Conservation (phyloP, 2,113 vertebrate species). For the Hippocampus guttulatus region DNA sequence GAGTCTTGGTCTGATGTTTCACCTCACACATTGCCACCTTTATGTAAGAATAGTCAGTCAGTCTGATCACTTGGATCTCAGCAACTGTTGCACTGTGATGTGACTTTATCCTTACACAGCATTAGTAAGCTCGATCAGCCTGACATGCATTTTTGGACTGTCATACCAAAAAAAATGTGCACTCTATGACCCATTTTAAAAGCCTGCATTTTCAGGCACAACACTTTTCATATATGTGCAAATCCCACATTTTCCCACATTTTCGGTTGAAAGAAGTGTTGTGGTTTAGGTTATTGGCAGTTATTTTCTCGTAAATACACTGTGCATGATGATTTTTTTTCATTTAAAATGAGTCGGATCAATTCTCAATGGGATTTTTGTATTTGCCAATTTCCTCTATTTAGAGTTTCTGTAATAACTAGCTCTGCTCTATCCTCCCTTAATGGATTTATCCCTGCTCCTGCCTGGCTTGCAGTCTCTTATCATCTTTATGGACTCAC, state of each 20-base stretch:
- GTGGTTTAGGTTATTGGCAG: neutral
- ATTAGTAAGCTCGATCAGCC: neutral
- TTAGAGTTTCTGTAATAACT: neutral
- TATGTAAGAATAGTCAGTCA: neutral
- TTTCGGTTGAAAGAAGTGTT: neutral
- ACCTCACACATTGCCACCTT: neutral
- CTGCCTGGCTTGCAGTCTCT: neutral
- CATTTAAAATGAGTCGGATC: neutral
- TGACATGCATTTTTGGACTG: too few relatives aligned
- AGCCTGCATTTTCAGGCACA: too few relatives aligned
- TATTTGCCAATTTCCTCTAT: neutral
- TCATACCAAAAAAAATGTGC: too few relatives aligned
- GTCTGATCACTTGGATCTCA: neutral
- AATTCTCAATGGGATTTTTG: neutral
- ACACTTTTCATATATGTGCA: neutral
- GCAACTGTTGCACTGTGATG: neutral
- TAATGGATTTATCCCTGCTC: neutral
- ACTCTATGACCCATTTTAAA: too few relatives aligned
- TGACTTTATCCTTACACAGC: neutral
- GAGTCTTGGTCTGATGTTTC: neutral
- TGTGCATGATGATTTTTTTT: neutral
- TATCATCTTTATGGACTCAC: neutral
- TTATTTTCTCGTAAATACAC: neutral
- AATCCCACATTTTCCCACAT: neutral
- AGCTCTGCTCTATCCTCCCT: neutral